These are phyloP conservation scores for Pseudonaja textilis DNA, from an alignment of 2,113 vertebrate species.

Conservation along the genomic window DNA sequence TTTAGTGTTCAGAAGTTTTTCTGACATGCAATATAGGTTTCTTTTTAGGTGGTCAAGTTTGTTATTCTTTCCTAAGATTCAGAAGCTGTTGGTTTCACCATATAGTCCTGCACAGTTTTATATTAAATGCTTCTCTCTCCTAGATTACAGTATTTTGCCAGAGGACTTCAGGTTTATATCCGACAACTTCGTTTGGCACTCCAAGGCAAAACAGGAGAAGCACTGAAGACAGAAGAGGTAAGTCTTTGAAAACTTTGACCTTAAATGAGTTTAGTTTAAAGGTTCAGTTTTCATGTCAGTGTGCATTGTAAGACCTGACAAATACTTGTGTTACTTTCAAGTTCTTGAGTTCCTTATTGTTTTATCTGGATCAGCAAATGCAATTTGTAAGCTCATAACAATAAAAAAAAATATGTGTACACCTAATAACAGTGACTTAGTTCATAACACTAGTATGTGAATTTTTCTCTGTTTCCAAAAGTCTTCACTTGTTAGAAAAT, in stretches of 20 bases:
- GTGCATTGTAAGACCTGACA: neutral
- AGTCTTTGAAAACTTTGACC: neutral
- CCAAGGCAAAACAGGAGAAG: constrained; percentile 95
- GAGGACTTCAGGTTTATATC: constrained; percentile 96
- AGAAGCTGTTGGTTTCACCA: neutral
- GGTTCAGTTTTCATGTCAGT: neutral
- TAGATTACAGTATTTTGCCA: constrained; percentile 96
- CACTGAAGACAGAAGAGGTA: constrained; percentile 98
- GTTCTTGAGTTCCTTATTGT: neutral
- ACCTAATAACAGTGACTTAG: neutral
- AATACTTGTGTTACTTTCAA: neutral
- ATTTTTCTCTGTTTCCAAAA: neutral
- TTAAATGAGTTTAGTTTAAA: neutral
- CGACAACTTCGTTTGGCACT: constrained; percentile 92
- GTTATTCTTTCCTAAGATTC: neutral
- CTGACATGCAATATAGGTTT: neutral
- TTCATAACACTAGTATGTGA: neutral
- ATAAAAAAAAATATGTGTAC: neutral
- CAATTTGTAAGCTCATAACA: neutral
- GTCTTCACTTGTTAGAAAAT: neutral
- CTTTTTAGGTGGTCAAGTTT: neutral
- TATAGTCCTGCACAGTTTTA: neutral
- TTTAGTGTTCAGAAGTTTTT: neutral
- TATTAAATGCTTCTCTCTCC: constrained; percentile 26
- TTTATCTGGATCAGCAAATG: neutral